These are phyloP conservation scores for Propithecus deckenii DNA, from an alignment of 2,797 vertebrate genomes.

Conservation along the genomic window DNA sequence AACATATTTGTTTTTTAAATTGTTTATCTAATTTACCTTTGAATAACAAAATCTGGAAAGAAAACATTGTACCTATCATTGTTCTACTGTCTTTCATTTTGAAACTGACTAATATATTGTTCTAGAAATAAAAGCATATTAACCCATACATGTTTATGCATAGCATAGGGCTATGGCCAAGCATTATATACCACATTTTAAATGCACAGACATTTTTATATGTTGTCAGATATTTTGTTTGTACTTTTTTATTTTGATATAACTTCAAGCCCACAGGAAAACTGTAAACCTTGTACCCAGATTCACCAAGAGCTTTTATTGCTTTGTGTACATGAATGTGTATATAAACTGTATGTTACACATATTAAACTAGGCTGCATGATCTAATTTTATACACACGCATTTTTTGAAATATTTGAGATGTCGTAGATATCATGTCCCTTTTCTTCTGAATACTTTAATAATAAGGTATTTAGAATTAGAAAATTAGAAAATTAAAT, in stretches of 20 bases:
- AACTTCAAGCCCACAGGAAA: background rate
- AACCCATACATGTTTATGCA: background rate
- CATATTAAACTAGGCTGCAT: background rate
- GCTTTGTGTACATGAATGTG: background rate
- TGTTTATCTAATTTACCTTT: background rate
- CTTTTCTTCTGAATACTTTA: background rate
- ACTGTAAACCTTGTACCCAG: background rate
- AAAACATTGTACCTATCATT: background rate
- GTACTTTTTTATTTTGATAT: background rate
- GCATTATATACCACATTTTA: background rate
- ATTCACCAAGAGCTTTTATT: background rate
- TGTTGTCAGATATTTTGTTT: background rate
- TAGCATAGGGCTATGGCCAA: background rate
- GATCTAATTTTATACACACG: background rate
- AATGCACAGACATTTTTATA: background rate
- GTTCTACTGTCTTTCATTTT: background rate
- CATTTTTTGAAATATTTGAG: background rate
- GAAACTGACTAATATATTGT: background rate
- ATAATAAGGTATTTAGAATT: too few relatives aligned
- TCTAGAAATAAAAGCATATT: background rate
- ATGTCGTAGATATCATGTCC: background rate
- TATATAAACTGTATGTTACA: background rate
- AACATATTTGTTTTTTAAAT: background rate
- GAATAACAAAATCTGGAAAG: background rate
- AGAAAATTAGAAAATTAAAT: too few relatives aligned